Evolutionary conservation across 2,797 vertebrate species (phyloP).

Genomic region (Mus caroli): DNA sequence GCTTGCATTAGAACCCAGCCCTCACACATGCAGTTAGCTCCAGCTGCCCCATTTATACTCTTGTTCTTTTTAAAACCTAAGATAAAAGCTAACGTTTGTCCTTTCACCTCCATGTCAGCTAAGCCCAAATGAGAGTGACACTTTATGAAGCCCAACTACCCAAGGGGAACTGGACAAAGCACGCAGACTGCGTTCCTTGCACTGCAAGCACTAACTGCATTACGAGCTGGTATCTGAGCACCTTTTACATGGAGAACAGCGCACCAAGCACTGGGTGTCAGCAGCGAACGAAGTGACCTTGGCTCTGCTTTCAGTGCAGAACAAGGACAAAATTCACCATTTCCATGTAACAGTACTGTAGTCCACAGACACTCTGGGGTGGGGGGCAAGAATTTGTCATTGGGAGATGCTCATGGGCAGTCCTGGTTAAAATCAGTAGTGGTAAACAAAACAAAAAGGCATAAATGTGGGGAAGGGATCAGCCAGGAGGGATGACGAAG

Average conservation of each 20-base stretch:
- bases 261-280: background rate
- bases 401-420: background rate
- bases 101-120: slow-evolving; percentile 13
- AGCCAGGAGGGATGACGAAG: background rate
- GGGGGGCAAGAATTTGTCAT: background rate
- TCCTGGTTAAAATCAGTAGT: background rate
- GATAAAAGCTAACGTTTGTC: background rate
- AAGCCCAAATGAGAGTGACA: slow-evolving; percentile 48
- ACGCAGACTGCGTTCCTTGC: background rate
- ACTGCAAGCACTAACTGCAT: background rate
- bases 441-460: background rate
- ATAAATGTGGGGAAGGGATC: background rate
- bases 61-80: slow-evolving; percentile 40
- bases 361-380: background rate
- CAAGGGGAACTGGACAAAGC: background rate
- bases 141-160: background rate
- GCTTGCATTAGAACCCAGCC: background rate
- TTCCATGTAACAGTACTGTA: background rate
- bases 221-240: background rate
- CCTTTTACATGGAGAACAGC: background rate
- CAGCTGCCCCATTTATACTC: background rate
- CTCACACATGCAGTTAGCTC: background rate
- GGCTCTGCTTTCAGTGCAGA: background rate
- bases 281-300: background rate
- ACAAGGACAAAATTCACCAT: background rate